Base-by-base conservation (phyloP, 2,888 invertebrate genomes). In the Lapara coniferarum region DNA sequence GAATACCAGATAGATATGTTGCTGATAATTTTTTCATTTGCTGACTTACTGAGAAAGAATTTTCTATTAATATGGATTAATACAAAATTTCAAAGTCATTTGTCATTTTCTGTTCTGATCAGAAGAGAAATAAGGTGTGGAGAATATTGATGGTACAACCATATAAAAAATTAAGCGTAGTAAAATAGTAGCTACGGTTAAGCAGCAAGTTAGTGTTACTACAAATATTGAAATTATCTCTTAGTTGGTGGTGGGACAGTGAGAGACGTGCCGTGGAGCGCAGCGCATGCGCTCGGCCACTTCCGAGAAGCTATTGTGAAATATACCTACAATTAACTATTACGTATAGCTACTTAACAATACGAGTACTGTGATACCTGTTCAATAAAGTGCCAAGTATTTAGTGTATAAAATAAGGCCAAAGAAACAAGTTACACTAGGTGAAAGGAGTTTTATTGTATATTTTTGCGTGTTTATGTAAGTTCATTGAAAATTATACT, bases 191-290 rank as follows among this genome's bases (percentile, higher is more conserved):
- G 49, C n/a, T 37, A 52, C 2, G 73, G 73, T 72, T 74, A 69
- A 66, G 69, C 67, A 56, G 69, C 68, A 75, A 73, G 74, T 77
- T 76, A 76, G 72, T 75, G 78, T 77, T 75, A 79, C 72, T 72
- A 73, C 74, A 71, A 74, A 72, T 63, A 74, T 74, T 77, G 78
- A 76, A 77, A 79, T 81, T 84, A 85, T 85, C 88, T 86, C 77
- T 78, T 75, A 69, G 77, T 74, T 73, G 71, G 75, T 69, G 74
- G 71, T 70, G 73, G 73, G 77, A 78, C 86, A 91, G 91, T 91
- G 81, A 89, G 85, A 89, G 85, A 84, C 87, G 89, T 85, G 90
- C 87, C 78, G 84, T 81, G 81, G 87, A 88, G 88, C 89, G 88
- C 86, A 81, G 87, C 89, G 91, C 91, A 85, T 90, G 92, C 91